Evolutionary conservation across 2,797 vertebrate species (phyloP).

Genomic region (Amniataba percoides): DNA sequence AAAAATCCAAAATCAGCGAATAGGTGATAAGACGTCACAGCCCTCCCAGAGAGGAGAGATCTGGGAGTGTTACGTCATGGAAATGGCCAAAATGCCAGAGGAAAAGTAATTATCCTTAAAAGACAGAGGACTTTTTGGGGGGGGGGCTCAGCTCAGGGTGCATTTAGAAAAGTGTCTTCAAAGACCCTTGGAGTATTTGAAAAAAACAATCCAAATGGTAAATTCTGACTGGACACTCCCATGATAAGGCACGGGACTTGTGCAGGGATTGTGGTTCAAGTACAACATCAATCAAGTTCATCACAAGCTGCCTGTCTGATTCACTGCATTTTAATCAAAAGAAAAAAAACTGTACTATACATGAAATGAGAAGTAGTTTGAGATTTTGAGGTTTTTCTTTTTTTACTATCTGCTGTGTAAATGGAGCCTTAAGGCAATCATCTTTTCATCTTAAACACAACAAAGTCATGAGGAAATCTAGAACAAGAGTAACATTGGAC

Average conservation of each 20-base stretch:
- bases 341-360: constrained; percentile 5
- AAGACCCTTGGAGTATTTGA: background rate
- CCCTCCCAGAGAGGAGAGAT: background rate
- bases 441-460: constrained; percentile 37
- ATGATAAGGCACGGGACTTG: constrained; percentile 55
- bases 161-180: constrained; percentile 19
- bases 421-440: constrained; percentile 64
- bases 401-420: constrained; percentile 25
- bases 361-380: constrained; percentile 31
- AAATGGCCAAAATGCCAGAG: constrained; percentile 33
- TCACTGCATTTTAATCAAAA: constrained; percentile 21
- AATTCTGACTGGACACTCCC: constrained; percentile 33
- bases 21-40: background rate
- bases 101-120: constrained; percentile 46
- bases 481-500: constrained; percentile 40
- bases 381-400: background rate
- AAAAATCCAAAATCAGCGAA: constrained; percentile 12
- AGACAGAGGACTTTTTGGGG: background rate
- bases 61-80: constrained; percentile 28
- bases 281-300: constrained; percentile 42
- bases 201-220: background rate
- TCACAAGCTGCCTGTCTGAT: constrained; percentile 55
- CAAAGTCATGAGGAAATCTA: constrained; percentile 32
- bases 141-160: constrained; percentile 13
- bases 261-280: constrained; percentile 43